Evolutionary conservation across 2,113 vertebrate genomes (phyloP).

Genomic region (Tachycineta bicolor): DNA sequence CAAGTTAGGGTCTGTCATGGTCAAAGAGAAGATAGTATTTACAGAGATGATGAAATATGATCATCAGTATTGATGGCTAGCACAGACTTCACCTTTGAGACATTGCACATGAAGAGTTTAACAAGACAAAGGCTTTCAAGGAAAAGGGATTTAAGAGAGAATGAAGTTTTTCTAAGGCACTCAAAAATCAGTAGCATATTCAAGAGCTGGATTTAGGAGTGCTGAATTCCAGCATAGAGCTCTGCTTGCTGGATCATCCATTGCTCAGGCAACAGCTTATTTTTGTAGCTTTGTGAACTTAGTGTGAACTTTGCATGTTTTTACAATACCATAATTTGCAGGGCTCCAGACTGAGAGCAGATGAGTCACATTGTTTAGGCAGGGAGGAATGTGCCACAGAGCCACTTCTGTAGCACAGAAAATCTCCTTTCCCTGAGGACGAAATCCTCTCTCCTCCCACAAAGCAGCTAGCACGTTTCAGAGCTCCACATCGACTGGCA

Average conservation of each 20-base stretch:
- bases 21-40: background rate
- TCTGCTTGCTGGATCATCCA: background rate
- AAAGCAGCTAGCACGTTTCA: slow-evolving; percentile 33
- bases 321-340: slow-evolving; percentile 57
- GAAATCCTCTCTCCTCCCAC: slow-evolving; percentile 48
- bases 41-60: background rate
- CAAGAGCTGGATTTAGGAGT: background rate
- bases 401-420: slow-evolving; percentile 40
- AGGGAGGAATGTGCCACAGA: slow-evolving; percentile 50
- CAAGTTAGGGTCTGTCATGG: background rate
- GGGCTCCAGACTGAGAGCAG: slow-evolving; percentile 60
- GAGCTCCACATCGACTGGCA: slow-evolving; percentile 27
- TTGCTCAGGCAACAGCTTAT: slow-evolving; percentile 21
- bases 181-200: background rate
- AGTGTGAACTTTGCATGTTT: slow-evolving; percentile 61
- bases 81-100: background rate
- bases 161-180: background rate
- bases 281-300: slow-evolving; percentile 63
- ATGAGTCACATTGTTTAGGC: slow-evolving; percentile 66
- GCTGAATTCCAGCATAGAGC: background rate
- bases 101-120: background rate
- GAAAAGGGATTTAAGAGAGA: background rate
- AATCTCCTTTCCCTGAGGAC: slow-evolving; percentile 46
- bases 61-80: background rate
- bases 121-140: background rate